phyloP scores from a whole-genome alignment of 2,888 invertebrate species.

The Azorinus chamasolen region DNA sequence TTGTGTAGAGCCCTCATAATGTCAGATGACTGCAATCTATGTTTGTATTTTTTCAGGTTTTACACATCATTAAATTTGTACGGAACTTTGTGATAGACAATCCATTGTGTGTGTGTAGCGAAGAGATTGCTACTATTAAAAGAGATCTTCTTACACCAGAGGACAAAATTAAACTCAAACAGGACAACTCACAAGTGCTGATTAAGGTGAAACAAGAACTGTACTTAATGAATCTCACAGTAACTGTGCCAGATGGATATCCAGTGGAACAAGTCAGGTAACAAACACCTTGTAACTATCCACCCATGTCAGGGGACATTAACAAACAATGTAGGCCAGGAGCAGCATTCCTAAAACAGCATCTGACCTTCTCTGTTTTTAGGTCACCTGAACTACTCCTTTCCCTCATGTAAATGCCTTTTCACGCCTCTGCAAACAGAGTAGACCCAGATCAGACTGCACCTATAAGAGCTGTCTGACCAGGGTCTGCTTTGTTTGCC shows the following conservation, averaged over 20 bases:
- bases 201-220: conserved; percentile 88
- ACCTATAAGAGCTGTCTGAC: too few species aligned
- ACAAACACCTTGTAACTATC: conserved; percentile 53
- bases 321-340: background rate
- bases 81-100: conserved; percentile 90
- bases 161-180: conserved; percentile 90
- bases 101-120: conserved; percentile 91
- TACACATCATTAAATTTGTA: conserved; percentile 89
- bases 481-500: too few species aligned
- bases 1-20: too few species aligned
- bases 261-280: conserved; percentile 88
- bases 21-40: too few species aligned
- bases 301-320: background rate
- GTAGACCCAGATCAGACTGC: too few species aligned
- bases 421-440: too few species aligned
- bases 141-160: conserved; percentile 86
- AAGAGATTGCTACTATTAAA: conserved; percentile 90
- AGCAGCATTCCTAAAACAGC: too few species aligned
- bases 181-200: conserved; percentile 89
- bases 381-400: background rate
- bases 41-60: conserved; percentile 86
- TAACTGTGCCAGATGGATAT: conserved; percentile 90
- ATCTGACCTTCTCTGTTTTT: background rate
- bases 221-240: conserved; percentile 89
- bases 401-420: too few species aligned